phyloP scores from a whole-genome alignment of 2,113 vertebrate genomes.

The Callorhinus ursinus region DNA sequence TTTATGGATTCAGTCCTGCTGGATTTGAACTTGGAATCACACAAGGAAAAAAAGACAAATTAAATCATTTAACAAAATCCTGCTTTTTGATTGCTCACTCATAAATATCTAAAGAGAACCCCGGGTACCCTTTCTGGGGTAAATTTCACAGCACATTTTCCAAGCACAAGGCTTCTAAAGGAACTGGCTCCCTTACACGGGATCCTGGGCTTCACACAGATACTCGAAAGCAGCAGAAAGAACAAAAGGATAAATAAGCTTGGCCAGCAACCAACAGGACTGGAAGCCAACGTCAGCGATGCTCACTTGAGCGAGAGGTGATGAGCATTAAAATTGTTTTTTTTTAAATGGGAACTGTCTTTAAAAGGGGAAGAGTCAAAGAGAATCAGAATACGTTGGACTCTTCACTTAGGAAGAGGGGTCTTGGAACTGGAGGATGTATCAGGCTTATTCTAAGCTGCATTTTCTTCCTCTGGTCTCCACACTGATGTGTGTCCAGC shows the following conservation, averaged over 20 bases:
- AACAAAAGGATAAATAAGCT: background rate
- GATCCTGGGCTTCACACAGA: background rate
- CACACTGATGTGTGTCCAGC: background rate
- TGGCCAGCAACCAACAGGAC: background rate
- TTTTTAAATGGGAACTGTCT: background rate
- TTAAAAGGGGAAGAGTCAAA: background rate
- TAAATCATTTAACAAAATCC: background rate
- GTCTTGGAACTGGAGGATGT: background rate
- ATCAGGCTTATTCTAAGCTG: background rate
- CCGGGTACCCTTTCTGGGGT: background rate
- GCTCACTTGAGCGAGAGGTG: background rate
- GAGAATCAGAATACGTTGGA: background rate
- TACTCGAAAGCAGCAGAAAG: background rate
- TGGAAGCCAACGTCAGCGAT: background rate
- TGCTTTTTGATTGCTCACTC: background rate
- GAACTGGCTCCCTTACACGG: background rate
- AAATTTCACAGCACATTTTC: background rate
- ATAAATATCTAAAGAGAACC: background rate
- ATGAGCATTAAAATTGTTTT: background rate
- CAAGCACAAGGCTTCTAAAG: background rate
- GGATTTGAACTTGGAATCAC: background rate
- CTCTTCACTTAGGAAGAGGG: background rate
- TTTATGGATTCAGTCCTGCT: background rate
- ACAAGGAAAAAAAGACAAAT: background rate
- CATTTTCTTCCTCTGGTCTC: background rate